A percentile compares a stretch with the other conserved stretches of the same genome.
These are phyloP conservation scores for Aradus depressus DNA, from an alignment of 2,888 invertebrate species.

Conservation along the genomic window DNA sequence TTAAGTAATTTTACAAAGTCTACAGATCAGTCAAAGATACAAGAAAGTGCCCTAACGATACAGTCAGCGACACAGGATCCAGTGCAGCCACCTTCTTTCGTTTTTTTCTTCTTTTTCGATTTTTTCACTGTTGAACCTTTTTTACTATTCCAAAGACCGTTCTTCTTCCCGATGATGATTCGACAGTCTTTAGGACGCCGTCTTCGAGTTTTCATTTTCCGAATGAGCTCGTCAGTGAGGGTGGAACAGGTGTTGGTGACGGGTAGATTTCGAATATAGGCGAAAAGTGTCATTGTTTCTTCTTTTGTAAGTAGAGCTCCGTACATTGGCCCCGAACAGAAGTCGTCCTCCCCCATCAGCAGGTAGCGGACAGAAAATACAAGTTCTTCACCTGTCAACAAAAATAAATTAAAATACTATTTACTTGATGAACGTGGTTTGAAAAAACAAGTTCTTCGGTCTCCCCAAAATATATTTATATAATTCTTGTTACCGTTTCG, in stretches of 20 bases:
- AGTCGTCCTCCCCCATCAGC: constrained; percentile 52
- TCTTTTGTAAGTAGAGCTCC: constrained; percentile 44
- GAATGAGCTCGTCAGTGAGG: constrained; percentile 39
- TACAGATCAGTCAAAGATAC: constrained; percentile 40
- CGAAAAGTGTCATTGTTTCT: constrained; percentile 39
- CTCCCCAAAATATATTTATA: too few species aligned
- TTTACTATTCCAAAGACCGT: constrained; percentile 37
- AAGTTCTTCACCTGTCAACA: constrained; percentile 35
- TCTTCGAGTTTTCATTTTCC: constrained; percentile 40
- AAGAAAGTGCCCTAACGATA: constrained; percentile 43
- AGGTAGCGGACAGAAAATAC: constrained; percentile 55
- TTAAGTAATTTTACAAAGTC: too few species aligned
- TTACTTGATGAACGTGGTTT: too few species aligned
- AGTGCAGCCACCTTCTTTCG: constrained; percentile 36
- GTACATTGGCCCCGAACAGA: constrained; percentile 47
- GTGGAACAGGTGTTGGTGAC: constrained; percentile 23
- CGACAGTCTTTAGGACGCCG: constrained; percentile 39
- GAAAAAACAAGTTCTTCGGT: too few species aligned
- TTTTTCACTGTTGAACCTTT: too few species aligned
- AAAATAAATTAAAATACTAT: too few species aligned
- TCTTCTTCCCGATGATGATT: constrained; percentile 40
- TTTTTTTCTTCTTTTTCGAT: constrained; percentile 29
- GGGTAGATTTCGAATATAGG: constrained; percentile 30
- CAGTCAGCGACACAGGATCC: constrained; percentile 43
- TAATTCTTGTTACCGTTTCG: too few species aligned